phyloP scores from a whole-genome alignment of 2,113 vertebrate genomes.

The Butorides virescens region DNA sequence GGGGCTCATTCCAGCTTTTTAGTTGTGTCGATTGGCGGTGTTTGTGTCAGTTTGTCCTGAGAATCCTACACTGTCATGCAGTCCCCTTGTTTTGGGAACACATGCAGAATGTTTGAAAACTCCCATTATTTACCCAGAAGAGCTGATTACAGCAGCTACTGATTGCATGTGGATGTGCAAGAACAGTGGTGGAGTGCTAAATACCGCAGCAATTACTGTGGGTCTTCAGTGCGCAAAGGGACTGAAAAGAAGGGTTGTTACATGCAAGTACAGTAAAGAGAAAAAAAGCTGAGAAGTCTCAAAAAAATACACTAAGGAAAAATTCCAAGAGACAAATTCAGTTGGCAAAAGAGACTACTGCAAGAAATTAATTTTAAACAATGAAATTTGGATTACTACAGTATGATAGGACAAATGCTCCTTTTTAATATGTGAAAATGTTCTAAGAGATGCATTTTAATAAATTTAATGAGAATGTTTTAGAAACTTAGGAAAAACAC shows the following conservation, averaged over 20 bases:
- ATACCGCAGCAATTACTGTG: neutral
- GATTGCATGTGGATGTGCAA: neutral
- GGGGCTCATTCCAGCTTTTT: neutral
- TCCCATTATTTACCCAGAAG: neutral
- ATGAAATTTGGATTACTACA: neutral
- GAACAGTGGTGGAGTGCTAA: neutral
- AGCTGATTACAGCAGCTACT: neutral
- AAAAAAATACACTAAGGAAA: neutral
- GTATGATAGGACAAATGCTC: neutral
- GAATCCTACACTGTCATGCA: neutral
- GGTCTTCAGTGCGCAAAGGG: neutral
- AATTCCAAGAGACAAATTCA: neutral
- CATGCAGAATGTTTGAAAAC: neutral
- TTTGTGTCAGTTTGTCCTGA: neutral
- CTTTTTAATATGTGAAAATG: neutral
- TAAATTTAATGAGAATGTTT: neutral
- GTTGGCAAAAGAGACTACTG: neutral
- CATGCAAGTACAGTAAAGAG: neutral
- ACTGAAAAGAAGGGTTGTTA: neutral
- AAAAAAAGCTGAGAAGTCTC: neutral
- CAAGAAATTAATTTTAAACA: neutral
- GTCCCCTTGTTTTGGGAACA: neutral
- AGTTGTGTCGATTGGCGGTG: fast-evolving
- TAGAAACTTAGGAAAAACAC: neutral
- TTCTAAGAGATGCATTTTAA: neutral